phyloP scores from a whole-genome alignment of 1,140 invertebrate species.

The Popillia japonica region DNA sequence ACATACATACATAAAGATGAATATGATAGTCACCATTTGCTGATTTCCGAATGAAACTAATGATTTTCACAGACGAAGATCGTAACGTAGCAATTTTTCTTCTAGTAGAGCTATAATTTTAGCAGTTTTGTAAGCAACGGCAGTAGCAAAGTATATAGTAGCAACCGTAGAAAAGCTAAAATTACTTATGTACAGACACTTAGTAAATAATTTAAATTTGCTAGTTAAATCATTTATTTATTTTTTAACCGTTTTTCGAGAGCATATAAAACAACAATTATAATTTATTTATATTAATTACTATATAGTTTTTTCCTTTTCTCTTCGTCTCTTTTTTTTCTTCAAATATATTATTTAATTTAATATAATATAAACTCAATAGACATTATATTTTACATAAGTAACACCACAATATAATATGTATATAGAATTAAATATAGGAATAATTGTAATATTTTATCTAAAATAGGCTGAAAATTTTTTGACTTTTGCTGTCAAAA shows the following conservation, averaged over 20 bases:
- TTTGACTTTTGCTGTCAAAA: neutral
- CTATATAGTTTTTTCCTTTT: slow-evolving; percentile 11
- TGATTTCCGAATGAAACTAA: too few species aligned
- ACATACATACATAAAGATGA: too few species aligned
- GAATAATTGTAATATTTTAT: slow-evolving; percentile 3
- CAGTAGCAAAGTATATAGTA: too few species aligned
- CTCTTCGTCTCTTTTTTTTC: neutral
- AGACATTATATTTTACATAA: slow-evolving; percentile 29
- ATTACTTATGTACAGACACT: slow-evolving; percentile 13
- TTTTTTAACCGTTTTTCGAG: slow-evolving; percentile 29
- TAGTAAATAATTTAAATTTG: slow-evolving; percentile 7
- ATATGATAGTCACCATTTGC: too few species aligned
- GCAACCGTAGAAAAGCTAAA: too few species aligned
- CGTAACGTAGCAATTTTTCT: too few species aligned
- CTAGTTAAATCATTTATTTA: slow-evolving; percentile 31
- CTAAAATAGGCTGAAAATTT: neutral
- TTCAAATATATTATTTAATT: slow-evolving; percentile 12
- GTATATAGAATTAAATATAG: slow-evolving; percentile 6
- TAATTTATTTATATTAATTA: slow-evolving; percentile 30
- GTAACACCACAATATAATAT: slow-evolving; percentile 1
- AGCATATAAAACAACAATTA: slow-evolving; percentile 35
- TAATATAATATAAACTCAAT: slow-evolving; percentile 9
- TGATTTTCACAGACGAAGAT: too few species aligned
- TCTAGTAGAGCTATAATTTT: too few species aligned
- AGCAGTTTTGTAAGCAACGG: too few species aligned